Percentiles rank a stretch among this genome's conserved stretches.
Evolutionary conservation across 2,797 vertebrate species (phyloP).

Genomic region (Thunnus albacares): DNA sequence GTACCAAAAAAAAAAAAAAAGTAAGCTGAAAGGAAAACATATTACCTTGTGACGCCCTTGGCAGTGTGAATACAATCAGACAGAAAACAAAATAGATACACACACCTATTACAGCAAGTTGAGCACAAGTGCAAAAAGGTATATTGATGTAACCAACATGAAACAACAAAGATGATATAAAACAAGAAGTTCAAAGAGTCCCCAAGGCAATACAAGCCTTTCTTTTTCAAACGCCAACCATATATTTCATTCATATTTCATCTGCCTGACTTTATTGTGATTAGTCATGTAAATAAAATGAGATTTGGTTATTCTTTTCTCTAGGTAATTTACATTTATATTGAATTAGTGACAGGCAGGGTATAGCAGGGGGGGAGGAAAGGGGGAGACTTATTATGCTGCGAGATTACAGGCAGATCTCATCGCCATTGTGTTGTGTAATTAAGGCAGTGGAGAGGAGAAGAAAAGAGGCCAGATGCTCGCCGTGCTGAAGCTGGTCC

Average conservation of each 20-base stretch:
- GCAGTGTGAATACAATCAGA: constrained; percentile 74
- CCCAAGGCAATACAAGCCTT: constrained; percentile 51
- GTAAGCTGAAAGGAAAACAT: constrained; percentile 63
- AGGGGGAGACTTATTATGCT: constrained; percentile 80
- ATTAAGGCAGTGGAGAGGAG: constrained; percentile 84
- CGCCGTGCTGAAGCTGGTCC: constrained; percentile 74
- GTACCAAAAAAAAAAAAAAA: constrained; percentile 22
- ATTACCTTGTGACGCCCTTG: constrained; percentile 76
- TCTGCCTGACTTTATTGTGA: constrained; percentile 84
- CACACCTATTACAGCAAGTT: constrained; percentile 71
- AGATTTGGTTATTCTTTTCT: constrained; percentile 87
- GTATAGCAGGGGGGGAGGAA: constrained; percentile 48
- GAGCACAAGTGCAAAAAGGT: constrained; percentile 66
- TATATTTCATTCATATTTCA: constrained; percentile 86
- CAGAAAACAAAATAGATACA: constrained; percentile 56
- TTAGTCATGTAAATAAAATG: constrained; percentile 90
- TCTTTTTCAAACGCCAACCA: constrained; percentile 62
- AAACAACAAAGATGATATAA: constrained; percentile 77
- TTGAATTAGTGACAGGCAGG: constrained; percentile 87
- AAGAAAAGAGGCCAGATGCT: constrained; percentile 87
- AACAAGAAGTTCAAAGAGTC: constrained; percentile 75
- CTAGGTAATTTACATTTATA: constrained; percentile 90
- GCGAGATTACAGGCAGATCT: constrained; percentile 87
- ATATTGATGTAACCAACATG: constrained; percentile 74
- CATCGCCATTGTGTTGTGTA: constrained; percentile 88